Base-by-base conservation (phyloP, 92 coral and sea anemone species). In the Porites rus region DNA sequence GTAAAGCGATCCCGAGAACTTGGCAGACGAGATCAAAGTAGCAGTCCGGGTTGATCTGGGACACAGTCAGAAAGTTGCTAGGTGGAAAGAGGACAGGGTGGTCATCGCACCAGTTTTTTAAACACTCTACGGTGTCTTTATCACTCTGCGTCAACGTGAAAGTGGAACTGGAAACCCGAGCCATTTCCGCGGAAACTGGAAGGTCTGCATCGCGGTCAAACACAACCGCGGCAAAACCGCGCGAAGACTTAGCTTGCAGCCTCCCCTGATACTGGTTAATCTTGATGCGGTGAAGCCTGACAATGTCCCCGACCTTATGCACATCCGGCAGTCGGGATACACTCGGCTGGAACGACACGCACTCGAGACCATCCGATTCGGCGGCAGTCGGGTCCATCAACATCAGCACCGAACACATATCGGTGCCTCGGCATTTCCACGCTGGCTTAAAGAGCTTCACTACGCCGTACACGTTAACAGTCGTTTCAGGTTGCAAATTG, bases 361-460 rank as follows among this genome's bases (percentile, higher is more conserved):
- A 90, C 80, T 93, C 96, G 14, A 93, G 88, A 53, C 82, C 86
- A 56, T 51, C 59, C 65, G 81, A 82, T 51, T 86, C 88, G 25
- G 88, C 88, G 5, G 82, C 61, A 1, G 96, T 87, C 18, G 96
- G 96, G 51, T 93, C 96, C 74, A 82, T 88, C 31, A 93, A 22
- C 63, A 88, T 63, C 38, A 93, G 87, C 25, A 93, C 92, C 18
- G 94, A 93, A 38, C 96, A 93, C 90, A 93, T 93, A 63, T 93
- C 96, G 12, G 96, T 90, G 7, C 96, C 96, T 59, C 92, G 86
- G 59, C 93, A 90, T 69, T 90, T 87, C 96, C 96, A 93, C 1
- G 96, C 94, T 5, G 94, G 94, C 84, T 93, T 93, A 50, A 93
- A 93, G 53, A 80, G 86, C 84, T 88, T 93, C 17, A 85, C 96